Percentiles rank a stretch among this genome's conserved stretches.
These are phyloP conservation scores for Alethe castanea DNA, from an alignment of 2,113 vertebrate species.

Conservation along the genomic window DNA sequence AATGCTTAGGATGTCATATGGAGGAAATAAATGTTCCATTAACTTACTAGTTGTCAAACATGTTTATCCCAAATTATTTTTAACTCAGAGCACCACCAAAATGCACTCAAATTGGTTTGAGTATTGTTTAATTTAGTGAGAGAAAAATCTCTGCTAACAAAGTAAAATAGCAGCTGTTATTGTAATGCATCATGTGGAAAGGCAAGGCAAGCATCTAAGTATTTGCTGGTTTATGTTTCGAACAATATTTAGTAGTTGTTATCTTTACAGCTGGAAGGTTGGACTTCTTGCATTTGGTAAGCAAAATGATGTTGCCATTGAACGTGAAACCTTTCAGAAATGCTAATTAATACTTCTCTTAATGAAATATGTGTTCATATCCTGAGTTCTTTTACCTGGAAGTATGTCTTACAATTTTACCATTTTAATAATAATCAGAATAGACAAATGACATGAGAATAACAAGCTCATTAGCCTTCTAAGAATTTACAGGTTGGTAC, in stretches of 20 bases:
- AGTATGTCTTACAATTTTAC: not conserved
- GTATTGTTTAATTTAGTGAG: constrained; percentile 5
- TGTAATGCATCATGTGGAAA: not conserved
- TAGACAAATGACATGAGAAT: not conserved
- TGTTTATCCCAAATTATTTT: not conserved
- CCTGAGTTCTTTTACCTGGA: not conserved
- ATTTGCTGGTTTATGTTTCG: not conserved
- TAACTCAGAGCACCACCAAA: not conserved
- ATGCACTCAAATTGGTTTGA: not conserved
- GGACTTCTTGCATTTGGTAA: not conserved
- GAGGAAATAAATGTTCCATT: not conserved
- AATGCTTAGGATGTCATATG: not conserved
- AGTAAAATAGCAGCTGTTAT: constrained; percentile 17
- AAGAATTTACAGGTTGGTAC: not conserved
- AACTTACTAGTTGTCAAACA: not conserved
- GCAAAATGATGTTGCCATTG: not conserved
- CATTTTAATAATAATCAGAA: not conserved
- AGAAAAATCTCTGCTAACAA: constrained; percentile 8
- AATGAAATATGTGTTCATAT: not conserved
- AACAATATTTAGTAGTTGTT: not conserved
- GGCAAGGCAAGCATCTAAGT: not conserved
- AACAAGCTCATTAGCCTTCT: not conserved
- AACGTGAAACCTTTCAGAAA: not conserved
- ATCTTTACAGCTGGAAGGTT: not conserved
- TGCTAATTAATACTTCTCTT: not conserved